Evolutionary conservation across 2,888 invertebrate genomes (phyloP).

Genomic region (Nephrocerus scutellatus): DNA sequence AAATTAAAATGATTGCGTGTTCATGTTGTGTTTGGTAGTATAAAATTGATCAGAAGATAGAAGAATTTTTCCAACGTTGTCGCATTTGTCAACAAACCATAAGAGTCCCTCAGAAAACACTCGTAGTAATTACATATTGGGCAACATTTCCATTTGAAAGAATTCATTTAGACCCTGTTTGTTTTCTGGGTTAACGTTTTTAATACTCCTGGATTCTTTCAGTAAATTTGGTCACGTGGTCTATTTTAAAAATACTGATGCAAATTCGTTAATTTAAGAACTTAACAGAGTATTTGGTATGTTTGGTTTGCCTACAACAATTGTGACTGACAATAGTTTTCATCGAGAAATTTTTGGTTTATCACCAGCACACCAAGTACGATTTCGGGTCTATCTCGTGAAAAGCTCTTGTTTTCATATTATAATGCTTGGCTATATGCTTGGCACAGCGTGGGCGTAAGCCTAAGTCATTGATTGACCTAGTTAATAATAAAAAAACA

Average conservation of each 20-base stretch:
- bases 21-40: slow-evolving; percentile 4
- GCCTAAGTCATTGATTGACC: too few relatives aligned
- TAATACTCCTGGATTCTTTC: slow-evolving; percentile 1
- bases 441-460: too few relatives aligned
- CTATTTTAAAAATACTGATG: background rate
- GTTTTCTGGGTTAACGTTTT: slow-evolving; percentile 1
- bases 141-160: slow-evolving; percentile 5
- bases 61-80: background rate
- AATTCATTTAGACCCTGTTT: slow-evolving; percentile 1
- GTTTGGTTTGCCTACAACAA: too few relatives aligned
- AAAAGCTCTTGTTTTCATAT: too few relatives aligned
- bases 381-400: too few relatives aligned
- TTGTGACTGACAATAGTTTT: too few relatives aligned
- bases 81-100: slow-evolving; percentile 2
- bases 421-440: too few relatives aligned
- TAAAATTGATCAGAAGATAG: slow-evolving; percentile 4
- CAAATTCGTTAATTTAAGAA: too few relatives aligned
- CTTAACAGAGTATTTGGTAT: too few relatives aligned
- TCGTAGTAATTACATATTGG: background rate
- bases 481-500: too few relatives aligned
- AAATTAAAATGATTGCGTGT: slow-evolving; percentile 2
- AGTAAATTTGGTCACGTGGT: background rate
- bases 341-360: too few relatives aligned
- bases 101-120: background rate
- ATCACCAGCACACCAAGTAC: too few relatives aligned